These are phyloP conservation scores for Bombus superbus DNA, from an alignment of 1,140 invertebrate genomes.

Conservation along the genomic window DNA sequence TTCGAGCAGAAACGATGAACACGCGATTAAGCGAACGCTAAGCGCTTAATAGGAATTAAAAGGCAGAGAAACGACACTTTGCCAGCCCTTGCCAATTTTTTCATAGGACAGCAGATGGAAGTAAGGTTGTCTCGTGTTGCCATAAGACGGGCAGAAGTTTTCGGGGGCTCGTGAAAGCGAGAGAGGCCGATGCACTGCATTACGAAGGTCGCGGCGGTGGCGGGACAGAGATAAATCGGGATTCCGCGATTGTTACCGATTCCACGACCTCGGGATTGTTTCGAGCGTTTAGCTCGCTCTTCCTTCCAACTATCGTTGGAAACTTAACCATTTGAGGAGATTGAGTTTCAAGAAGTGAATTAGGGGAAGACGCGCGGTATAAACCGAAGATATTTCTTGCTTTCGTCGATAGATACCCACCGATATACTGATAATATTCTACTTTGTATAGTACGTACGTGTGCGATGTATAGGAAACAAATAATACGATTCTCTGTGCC, in stretches of 20 bases:
- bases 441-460: too few relatives aligned
- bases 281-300: conserved; percentile 4
- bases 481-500: too few relatives aligned
- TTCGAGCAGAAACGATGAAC: not conserved
- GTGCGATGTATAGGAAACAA: too few relatives aligned
- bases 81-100: not conserved
- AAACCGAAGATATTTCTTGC: not conserved
- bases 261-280: conserved; percentile 9
- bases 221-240: conserved; percentile 41
- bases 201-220: not conserved
- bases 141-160: not conserved
- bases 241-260: conserved; percentile 47
- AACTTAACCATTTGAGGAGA: conserved; percentile 11
- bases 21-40: not conserved
- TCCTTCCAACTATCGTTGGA: conserved; percentile 30
- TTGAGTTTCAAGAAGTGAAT: not conserved
- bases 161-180: not conserved
- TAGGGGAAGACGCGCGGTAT: not conserved
- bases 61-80: not conserved
- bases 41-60: conserved; percentile 4
- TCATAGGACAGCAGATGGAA: not conserved
- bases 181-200: conserved; percentile 33
- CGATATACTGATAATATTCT: too few relatives aligned
- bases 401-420: not conserved
- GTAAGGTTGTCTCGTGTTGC: not conserved